A percentile compares a stretch with the other conserved stretches of the same genome.
Evolutionary conservation across 2,888 invertebrate genomes (phyloP).

Genomic region (Amphiduros pacificus): DNA sequence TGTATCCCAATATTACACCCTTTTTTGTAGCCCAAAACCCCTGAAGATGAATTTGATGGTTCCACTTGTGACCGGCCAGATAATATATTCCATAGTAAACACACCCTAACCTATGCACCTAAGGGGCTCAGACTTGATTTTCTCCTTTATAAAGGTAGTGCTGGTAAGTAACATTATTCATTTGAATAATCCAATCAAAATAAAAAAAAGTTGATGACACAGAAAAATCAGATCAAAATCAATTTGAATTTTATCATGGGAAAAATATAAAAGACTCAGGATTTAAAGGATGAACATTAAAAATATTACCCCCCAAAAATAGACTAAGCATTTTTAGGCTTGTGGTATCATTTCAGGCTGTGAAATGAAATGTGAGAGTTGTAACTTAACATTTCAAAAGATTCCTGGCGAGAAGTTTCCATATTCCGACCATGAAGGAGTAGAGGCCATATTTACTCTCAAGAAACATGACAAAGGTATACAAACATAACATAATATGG

Average conservation of each 20-base stretch:
- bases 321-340: no score
- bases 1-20: no score
- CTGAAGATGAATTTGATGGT: constrained; percentile 47
- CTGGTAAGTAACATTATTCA: no score
- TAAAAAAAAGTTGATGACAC: no score
- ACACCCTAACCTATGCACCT: constrained; percentile 53
- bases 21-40: constrained; percentile 16
- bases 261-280: no score
- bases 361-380: constrained; percentile 37
- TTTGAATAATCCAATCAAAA: no score
- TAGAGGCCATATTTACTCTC: constrained; percentile 40
- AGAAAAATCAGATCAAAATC: no score
- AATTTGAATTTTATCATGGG: no score
- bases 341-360: not conserved
- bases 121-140: constrained; percentile 71
- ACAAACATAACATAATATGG: no score
- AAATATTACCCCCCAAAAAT: no score
- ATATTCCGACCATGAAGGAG: constrained; percentile 57
- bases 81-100: constrained; percentile 78
- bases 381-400: constrained; percentile 43
- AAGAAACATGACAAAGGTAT: no score
- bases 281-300: no score
- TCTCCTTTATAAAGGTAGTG: constrained; percentile 69
- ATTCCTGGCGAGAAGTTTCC: constrained; percentile 44
- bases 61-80: constrained; percentile 79